phyloP scores from a whole-genome alignment of 2,888 invertebrate genomes.

The Malacosoma neustria region DNA sequence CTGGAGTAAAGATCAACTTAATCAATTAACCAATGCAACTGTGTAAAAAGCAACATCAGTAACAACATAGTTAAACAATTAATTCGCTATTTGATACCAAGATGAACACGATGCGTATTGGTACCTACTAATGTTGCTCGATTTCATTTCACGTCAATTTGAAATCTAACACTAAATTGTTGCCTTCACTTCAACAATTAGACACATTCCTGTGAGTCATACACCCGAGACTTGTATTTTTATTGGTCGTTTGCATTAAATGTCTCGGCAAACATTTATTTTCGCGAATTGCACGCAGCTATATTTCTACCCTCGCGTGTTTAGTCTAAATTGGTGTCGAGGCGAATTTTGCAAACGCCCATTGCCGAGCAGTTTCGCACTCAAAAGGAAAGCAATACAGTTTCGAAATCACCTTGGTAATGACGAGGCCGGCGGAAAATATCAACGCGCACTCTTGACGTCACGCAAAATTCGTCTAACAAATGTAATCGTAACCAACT shows the following conservation, averaged over 20 bases:
- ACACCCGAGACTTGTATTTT: constrained; percentile 61
- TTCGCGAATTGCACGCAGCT: constrained; percentile 31
- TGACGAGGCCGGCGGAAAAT: constrained; percentile 33
- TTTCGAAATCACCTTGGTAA: constrained; percentile 42
- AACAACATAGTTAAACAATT: background rate
- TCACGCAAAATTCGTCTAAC: constrained; percentile 31
- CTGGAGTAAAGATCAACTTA: too few species aligned
- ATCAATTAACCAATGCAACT: too few species aligned
- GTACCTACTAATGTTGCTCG: constrained; percentile 21
- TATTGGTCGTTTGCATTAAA: constrained; percentile 57
- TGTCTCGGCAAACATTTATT: constrained; percentile 42
- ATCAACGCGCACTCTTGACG: constrained; percentile 27
- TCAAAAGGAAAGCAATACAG: constrained; percentile 38
- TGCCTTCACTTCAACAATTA: constrained; percentile 56
- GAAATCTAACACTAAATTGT: constrained; percentile 56
- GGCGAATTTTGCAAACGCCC: constrained; percentile 20
- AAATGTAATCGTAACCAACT: constrained; percentile 22
- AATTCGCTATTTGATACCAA: background rate
- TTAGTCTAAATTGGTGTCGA: constrained; percentile 28
- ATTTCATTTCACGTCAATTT: constrained; percentile 47
- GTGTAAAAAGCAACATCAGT: background rate
- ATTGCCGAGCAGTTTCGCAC: constrained; percentile 24
- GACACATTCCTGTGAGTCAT: constrained; percentile 64
- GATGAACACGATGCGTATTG: constrained; percentile 1
- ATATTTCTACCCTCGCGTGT: constrained; percentile 23